Percentiles rank a stretch among this genome's conserved stretches.
phyloP scores from a whole-genome alignment of 2,113 vertebrate species.

The human region GRCh38 chr6:55874501-55875000 shows the following conservation, averaged over 20 bases:
- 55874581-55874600: constrained; percentile 92
- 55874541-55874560: constrained; percentile 87
- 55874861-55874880: constrained; percentile 88
- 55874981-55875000: constrained; percentile 88
- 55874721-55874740: constrained; percentile 96
- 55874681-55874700: constrained; percentile 98
- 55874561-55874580: constrained; percentile 86
- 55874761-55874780: constrained; percentile 98
- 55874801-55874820: constrained; percentile 93
- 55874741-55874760: constrained; percentile 99
- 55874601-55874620: constrained; percentile 99
- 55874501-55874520: constrained; percentile 90
- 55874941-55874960: constrained; percentile 81
- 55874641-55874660: constrained; percentile 96
- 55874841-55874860: constrained; percentile 85
- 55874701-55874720: constrained; percentile 99
- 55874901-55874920: constrained; percentile 60
- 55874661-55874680: constrained; percentile 97
- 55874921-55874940: constrained; percentile 76
- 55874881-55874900: constrained; percentile 76
- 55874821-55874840: constrained; percentile 89
- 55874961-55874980: constrained; percentile 85
- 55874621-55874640: constrained; percentile 99
- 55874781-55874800: constrained; percentile 89
- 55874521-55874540: constrained; percentile 88